Conservation (phyloP, 2,113 vertebrate genomes). For the Pseudopodoces humilis region DNA sequence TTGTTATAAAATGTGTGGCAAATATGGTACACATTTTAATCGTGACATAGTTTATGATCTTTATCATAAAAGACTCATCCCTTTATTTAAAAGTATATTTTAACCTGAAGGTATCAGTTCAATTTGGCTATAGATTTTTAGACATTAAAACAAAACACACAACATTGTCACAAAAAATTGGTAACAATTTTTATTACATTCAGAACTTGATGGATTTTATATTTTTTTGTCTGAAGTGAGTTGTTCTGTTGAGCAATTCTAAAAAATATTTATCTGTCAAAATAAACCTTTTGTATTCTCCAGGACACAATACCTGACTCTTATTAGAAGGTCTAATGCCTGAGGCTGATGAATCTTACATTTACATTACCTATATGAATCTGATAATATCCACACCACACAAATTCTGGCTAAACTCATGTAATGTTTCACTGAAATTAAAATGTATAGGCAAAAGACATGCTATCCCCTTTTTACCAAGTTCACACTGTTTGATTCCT, state of each 20-base stretch:
- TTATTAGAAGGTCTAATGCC: background rate
- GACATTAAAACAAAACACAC: background rate
- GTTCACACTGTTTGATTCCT: background rate
- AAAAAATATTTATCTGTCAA: background rate
- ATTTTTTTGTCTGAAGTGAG: background rate
- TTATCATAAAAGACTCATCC: accelerated
- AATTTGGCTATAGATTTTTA: background rate
- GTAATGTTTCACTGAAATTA: background rate
- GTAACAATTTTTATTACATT: background rate
- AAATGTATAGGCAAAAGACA: background rate
- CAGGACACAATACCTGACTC: background rate
- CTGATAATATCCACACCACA: background rate
- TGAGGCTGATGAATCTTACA: background rate
- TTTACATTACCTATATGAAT: background rate
- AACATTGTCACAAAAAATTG: background rate
- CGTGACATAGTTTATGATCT: background rate
- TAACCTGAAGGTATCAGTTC: background rate
- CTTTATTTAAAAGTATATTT: background rate
- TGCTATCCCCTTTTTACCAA: background rate
- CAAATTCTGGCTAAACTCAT: background rate
- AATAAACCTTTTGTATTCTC: background rate
- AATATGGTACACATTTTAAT: background rate
- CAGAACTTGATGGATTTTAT: background rate
- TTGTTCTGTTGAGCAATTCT: background rate
- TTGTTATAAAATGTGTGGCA: background rate